Percentiles rank a stretch among this genome's conserved stretches.
Evolutionary conservation across 2,113 vertebrate genomes (phyloP).

Genomic region (Platichthys flesus): DNA sequence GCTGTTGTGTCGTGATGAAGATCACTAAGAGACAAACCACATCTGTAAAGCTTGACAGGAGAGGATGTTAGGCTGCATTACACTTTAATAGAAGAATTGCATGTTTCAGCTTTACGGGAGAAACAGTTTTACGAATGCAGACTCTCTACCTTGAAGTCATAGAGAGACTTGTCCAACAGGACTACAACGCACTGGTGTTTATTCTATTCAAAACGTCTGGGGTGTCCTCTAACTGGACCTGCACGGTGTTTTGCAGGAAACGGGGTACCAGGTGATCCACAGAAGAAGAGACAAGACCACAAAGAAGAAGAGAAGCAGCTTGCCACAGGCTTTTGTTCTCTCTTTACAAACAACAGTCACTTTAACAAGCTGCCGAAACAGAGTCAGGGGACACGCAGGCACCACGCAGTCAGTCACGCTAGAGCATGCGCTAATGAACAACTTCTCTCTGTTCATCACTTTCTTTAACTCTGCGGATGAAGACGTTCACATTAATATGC

Average conservation of each 20-base stretch:
- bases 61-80: background rate
- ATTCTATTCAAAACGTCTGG: background rate
- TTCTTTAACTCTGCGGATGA: constrained; percentile 4
- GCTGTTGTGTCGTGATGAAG: background rate
- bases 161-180: background rate
- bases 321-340: constrained; percentile 36
- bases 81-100: background rate
- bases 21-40: background rate
- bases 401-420: constrained; percentile 18
- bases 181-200: background rate
- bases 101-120: too few relatives aligned
- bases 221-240: background rate
- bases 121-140: constrained; percentile 1
- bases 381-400: constrained; percentile 52
- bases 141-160: background rate
- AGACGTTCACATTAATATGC: constrained; percentile 1
- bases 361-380: constrained; percentile 38
- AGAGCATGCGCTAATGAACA: constrained; percentile 30
- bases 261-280: constrained; percentile 3
- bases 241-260: constrained; percentile 1
- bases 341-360: constrained; percentile 34
- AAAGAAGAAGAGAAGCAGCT: constrained; percentile 7
- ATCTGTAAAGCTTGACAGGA: background rate
- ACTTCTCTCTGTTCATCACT: background rate
- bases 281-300: constrained; percentile 7